Base-by-base conservation (phyloP, 2,113 vertebrate genomes). In the Poeciliopsis retropinna region DNA sequence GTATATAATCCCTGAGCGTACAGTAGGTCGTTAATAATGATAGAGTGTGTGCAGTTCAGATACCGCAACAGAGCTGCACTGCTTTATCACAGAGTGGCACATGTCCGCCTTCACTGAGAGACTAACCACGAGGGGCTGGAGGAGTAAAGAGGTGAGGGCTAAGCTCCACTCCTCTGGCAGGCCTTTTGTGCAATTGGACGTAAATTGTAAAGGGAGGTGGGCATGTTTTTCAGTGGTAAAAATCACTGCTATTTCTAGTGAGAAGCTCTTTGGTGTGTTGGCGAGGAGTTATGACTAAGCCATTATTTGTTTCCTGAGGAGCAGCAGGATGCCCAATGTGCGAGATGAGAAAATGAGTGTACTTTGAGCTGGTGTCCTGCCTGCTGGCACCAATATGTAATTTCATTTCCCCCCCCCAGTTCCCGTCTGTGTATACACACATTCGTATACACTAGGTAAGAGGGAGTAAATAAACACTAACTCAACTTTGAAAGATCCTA, bases 341-440 rank as follows among this genome's bases (percentile, higher is more conserved):
- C 85, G 87, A 92, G 86, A 90, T 87, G 80, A 86, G 88, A 90
- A 92, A 92, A 92, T 90, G 82, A 93, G 82, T 79, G 80, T 83
- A 79, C 85, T 86, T 92, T 27, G 66, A 80, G 70, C 60, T 41
- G 61, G 79, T 86, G 79, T 88, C 84, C 82, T 88, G 70, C 81
- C 87, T 90, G 82, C 85, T 85, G 78, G 79, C 76, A 67, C 69
- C 72, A 73, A 77, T 79, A 70, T 77, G 76, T 67, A 76, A 88
- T 89, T 84, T 79, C 69, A 73, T 75, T 75, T 57, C 64, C 22
- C 39, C 51, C 47, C 47, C 47, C 47, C 2, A 54, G 22, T 68
- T 60, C 70, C 57, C 51, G 28, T 54, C 60, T 10, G 63, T 51
- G 29, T 27, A 3, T 4, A 1, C 28, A 0, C 54, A 64, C 15